Base-by-base conservation (phyloP, 2,888 invertebrate genomes). In the Perizoma flavofasciatum region DNA sequence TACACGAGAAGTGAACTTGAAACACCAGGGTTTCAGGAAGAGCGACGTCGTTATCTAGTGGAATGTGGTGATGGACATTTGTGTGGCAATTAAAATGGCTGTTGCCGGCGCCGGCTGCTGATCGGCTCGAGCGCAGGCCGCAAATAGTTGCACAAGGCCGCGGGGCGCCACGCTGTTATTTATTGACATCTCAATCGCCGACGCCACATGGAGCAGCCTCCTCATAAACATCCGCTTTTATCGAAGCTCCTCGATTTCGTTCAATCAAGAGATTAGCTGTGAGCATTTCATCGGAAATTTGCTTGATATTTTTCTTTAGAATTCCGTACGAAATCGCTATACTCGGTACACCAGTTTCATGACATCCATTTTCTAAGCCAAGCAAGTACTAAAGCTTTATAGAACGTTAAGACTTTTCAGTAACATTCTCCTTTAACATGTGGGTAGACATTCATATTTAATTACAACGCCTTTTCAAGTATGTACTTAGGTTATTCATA, bases 141-240 rank as follows among this genome's bases (percentile, higher is more conserved):
- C 83, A 85, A 88, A 89, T 89, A 89, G 85, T 84, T 84, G 78
- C 71, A 78, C 89, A 85, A 90, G 89, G 91, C 80, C 88, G 74
- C 74, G 74, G 55, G 83, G 79, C 74, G 79, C 80, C 76, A 72
- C 75, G 67, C 65, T 67, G 81, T 78, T 81, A 84, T 82, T 83
- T 83, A 82, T 83, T 77, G 78, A 72, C 73, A 79, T 74, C 75
- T 73, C 69, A 72, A 74, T 70, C 72, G 72, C 61, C 69, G 74
- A 74, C 77, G 74, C 73, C 78, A 70, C 68, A 68, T 71, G 70
- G 72, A 69, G 65, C 67, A 61, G 66, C 58, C 70, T 72, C 72
- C 68, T 68, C 66, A 67, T 67, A 74, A 81, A 79, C 78, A 79
- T 82, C 77, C 79, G 77, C 72, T 68, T 73, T 74, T 71, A 74